Conservation (phyloP, 2,797 vertebrate genomes). For the Eremophila alpestris region DNA sequence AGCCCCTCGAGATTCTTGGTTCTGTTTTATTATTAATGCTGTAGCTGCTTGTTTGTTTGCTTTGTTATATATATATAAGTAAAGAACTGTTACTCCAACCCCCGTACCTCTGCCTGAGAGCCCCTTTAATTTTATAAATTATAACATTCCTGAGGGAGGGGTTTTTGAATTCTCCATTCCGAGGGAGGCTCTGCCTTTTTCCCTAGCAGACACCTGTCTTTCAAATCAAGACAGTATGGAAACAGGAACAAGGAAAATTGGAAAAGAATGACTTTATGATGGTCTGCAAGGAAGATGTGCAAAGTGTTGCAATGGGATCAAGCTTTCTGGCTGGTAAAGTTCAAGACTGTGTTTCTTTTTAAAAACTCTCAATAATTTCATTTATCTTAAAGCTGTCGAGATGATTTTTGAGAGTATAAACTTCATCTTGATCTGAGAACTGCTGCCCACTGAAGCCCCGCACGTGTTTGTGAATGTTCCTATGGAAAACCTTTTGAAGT, state of each 20-base stretch:
- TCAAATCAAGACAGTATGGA: too few relatives aligned
- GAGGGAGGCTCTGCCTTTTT: too few relatives aligned
- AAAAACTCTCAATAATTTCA: background rate
- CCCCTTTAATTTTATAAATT: too few relatives aligned
- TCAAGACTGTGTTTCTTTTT: background rate
- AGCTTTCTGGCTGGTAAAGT: background rate
- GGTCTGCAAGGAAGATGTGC: background rate
- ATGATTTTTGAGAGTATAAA: background rate
- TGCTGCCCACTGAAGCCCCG: accelerated
- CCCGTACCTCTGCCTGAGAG: too few relatives aligned
- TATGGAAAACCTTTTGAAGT: background rate
- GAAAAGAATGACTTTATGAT: background rate
- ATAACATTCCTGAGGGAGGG: too few relatives aligned
- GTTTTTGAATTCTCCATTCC: too few relatives aligned
- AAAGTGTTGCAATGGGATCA: background rate
- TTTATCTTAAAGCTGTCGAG: background rate
- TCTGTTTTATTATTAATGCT: too few relatives aligned
- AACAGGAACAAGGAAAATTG: background rate
- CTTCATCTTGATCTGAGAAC: background rate
- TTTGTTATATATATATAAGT: too few relatives aligned
- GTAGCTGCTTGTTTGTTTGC: too few relatives aligned
- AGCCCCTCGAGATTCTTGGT: too few relatives aligned
- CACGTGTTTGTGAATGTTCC: background rate
- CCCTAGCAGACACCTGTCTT: too few relatives aligned
- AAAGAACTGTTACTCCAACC: too few relatives aligned